Evolutionary conservation across 2,888 invertebrate species (phyloP).

Genomic region (Trichopria drosophilae): DNA sequence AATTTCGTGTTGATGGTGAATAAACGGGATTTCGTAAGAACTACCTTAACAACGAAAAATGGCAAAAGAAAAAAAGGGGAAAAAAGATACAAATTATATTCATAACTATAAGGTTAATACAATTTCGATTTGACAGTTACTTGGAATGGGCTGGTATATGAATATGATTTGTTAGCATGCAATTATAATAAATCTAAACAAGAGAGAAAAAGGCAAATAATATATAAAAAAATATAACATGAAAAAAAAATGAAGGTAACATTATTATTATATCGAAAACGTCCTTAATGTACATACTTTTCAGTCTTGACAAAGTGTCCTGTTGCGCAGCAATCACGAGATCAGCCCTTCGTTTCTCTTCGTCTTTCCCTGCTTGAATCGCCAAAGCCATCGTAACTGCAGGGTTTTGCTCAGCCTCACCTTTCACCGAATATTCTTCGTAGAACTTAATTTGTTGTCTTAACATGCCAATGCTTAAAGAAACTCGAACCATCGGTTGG

Average conservation of each 20-base stretch:
- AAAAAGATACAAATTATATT: no score
- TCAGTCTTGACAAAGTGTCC: conserved; percentile 43
- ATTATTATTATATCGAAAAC: neutral
- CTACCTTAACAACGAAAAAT: no score
- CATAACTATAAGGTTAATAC: no score
- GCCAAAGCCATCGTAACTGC: conserved; percentile 46
- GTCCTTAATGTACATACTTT: conserved; percentile 36
- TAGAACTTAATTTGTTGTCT: conserved; percentile 61
- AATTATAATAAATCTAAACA: no score
- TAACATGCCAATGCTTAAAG: conserved; percentile 61
- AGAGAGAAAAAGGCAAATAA: no score
- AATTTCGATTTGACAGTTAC: no score
- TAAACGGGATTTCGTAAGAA: no score
- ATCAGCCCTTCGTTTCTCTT: conserved; percentile 44
- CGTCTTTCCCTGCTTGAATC: conserved; percentile 44
- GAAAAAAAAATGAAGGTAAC: conserved; percentile 4
- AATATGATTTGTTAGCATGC: no score
- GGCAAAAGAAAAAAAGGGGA: no score
- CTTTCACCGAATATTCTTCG: conserved; percentile 61
- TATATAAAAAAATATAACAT: neutral
- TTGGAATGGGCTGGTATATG: no score
- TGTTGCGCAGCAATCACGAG: conserved; percentile 47
- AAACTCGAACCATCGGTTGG: conserved; percentile 63
- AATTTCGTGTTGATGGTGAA: no score
- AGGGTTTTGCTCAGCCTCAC: conserved; percentile 51